Percentiles rank a stretch among this genome's conserved stretches.
Conservation (phyloP, 92 coral and sea anemone species). For the Blastomussa wellsi region DNA sequence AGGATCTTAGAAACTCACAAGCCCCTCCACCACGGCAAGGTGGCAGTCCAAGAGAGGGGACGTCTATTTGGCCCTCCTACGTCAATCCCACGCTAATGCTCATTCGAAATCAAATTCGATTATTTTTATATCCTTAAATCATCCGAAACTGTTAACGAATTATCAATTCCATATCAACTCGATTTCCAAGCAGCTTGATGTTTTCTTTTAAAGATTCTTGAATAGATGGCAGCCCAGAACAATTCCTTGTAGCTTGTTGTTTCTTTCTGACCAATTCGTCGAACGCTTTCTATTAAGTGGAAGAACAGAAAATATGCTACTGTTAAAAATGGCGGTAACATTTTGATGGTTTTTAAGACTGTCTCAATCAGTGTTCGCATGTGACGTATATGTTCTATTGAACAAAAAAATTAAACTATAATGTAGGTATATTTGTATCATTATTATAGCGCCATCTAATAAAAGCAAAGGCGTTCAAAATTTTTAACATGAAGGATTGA, state of each 20-base stretch:
- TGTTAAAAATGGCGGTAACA: not conserved
- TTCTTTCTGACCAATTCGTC: not conserved
- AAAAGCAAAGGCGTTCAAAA: too few relatives aligned
- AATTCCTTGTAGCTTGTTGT: not conserved
- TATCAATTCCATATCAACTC: not conserved
- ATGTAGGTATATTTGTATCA: too few relatives aligned
- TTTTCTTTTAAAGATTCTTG: not conserved
- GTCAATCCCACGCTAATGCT: too few relatives aligned
- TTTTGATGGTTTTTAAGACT: too few relatives aligned
- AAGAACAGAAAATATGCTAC: not conserved
- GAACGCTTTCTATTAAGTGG: not conserved
- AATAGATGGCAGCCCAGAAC: not conserved
- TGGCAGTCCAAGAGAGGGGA: constrained; percentile 41
- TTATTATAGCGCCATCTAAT: too few relatives aligned
- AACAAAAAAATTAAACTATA: too few relatives aligned
- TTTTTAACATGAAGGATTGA: too few relatives aligned
- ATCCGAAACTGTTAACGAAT: not conserved
- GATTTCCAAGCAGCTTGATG: constrained; percentile 4
- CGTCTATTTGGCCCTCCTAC: not conserved
- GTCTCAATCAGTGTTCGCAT: too few relatives aligned
- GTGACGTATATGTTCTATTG: too few relatives aligned
- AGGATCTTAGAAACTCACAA: constrained; percentile 48
- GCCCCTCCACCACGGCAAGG: constrained; percentile 58
- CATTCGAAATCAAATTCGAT: too few relatives aligned
- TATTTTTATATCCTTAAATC: too few relatives aligned